Evolutionary conservation across 1,140 invertebrate species (phyloP).

Genomic region (Dryas iulia): DNA sequence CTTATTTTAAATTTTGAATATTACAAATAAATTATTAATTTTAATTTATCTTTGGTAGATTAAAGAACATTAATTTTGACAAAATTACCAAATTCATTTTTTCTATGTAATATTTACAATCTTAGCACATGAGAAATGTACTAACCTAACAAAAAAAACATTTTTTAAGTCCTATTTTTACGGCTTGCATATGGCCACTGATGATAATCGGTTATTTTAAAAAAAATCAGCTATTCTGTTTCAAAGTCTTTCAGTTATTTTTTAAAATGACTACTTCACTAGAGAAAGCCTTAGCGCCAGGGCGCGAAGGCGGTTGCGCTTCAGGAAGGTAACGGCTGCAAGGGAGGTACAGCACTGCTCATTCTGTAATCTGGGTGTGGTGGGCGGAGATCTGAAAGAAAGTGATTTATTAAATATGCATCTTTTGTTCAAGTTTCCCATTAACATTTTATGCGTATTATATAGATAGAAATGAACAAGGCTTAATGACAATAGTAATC

Average conservation of each 20-base stretch:
- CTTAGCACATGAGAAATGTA: background rate
- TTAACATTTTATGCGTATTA: too few relatives aligned
- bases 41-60: conserved; percentile 6
- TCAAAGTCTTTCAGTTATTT: background rate
- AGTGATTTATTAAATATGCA: background rate
- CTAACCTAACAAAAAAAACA: background rate
- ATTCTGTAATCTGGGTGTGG: conserved; percentile 63
- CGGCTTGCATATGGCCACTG: background rate
- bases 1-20: background rate
- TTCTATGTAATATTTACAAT: background rate
- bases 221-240: background rate
- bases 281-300: conserved; percentile 60
- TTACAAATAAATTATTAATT: conserved; percentile 1
- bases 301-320: conserved; percentile 68
- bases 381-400: conserved; percentile 58
- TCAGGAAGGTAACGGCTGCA: conserved; percentile 74
- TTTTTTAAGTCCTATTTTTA: background rate
- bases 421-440: background rate
- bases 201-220: background rate
- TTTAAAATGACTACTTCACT: background rate
- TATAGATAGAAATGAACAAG: too few relatives aligned
- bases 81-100: background rate
- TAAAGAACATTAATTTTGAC: background rate
- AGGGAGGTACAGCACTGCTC: conserved; percentile 50
- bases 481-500: too few relatives aligned